A percentile compares a stretch with the other conserved stretches of the same genome.
Evolutionary conservation across 2,113 vertebrate genomes (phyloP).

Genomic region (Promerops cafer): DNA sequence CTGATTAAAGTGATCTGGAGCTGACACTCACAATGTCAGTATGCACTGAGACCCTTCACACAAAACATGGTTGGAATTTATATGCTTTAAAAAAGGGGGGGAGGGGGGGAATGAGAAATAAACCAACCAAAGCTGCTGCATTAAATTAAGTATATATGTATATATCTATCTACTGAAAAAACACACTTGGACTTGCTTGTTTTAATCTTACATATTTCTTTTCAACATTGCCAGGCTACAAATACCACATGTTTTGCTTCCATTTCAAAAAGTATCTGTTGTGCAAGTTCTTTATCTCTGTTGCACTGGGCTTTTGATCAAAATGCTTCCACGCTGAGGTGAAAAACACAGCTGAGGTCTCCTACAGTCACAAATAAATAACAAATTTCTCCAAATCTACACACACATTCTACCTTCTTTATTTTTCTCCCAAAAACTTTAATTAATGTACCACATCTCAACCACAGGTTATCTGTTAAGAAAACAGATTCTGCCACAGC

Average conservation of each 20-base stretch:
- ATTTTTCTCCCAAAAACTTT: not conserved
- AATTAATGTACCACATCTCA: not conserved
- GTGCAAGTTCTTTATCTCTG: not conserved
- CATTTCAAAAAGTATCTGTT: constrained; percentile 8
- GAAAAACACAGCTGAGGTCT: not conserved
- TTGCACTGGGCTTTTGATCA: constrained; percentile 24
- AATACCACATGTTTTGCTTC: constrained; percentile 24
- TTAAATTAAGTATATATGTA: not conserved
- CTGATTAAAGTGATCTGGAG: constrained; percentile 99
- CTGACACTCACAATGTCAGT: constrained; percentile 99
- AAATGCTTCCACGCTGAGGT: not conserved
- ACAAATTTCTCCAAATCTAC: not conserved
- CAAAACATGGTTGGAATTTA: constrained; percentile 90
- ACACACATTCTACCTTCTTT: not conserved
- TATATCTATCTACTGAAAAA: not conserved
- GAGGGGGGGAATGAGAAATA: not conserved
- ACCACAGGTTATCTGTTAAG: not conserved
- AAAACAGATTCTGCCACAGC: not conserved
- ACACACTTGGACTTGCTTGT: not conserved
- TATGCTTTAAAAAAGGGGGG: constrained; percentile 68
- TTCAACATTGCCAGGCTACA: constrained; percentile 1
- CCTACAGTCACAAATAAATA: not conserved
- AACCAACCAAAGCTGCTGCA: constrained; percentile 12
- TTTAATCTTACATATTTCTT: constrained; percentile 20
- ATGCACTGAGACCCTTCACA: constrained; percentile 85